Conservation (phyloP, 2,888 invertebrate species). For the Hypomecis atomaria region DNA sequence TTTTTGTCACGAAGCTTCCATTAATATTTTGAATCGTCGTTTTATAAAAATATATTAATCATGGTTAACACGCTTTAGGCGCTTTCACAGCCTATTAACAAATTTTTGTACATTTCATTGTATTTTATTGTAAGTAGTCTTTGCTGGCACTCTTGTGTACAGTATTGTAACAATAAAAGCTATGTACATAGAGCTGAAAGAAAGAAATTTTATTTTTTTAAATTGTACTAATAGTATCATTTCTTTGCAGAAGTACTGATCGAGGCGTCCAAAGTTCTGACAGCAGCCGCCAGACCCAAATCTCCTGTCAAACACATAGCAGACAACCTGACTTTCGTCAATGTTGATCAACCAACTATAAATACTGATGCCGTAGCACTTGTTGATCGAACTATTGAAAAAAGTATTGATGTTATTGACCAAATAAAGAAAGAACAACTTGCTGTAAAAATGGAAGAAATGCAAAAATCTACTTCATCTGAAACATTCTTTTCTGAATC, state of each 20-base stretch:
- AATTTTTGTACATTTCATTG: conserved; percentile 1
- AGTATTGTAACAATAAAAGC: conserved; percentile 6
- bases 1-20: conserved; percentile 45
- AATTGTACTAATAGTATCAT: conserved; percentile 15
- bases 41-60: conserved; percentile 18
- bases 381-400: conserved; percentile 80
- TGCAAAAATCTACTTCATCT: conserved; percentile 67
- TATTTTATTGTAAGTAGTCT: neutral
- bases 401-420: conserved; percentile 72
- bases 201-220: neutral
- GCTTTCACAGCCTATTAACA: conserved; percentile 39
- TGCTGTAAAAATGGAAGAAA: conserved; percentile 75
- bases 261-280: conserved; percentile 69
- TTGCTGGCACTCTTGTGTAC: conserved; percentile 1
- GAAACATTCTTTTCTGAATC: conserved; percentile 76
- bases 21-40: conserved; percentile 39
- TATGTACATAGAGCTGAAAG: conserved; percentile 4
- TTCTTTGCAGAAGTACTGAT: conserved; percentile 73
- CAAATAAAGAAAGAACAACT: conserved; percentile 76
- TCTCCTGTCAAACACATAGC: conserved; percentile 79
- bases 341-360: conserved; percentile 81
- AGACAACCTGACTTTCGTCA: conserved; percentile 77
- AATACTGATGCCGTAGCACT: conserved; percentile 83
- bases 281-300: conserved; percentile 73
- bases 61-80: conserved; percentile 42